A percentile compares a stretch with the other conserved stretches of the same genome.
Conservation (phyloP, 92 coral and sea anemone genomes). For the Actinostola sp. region DNA sequence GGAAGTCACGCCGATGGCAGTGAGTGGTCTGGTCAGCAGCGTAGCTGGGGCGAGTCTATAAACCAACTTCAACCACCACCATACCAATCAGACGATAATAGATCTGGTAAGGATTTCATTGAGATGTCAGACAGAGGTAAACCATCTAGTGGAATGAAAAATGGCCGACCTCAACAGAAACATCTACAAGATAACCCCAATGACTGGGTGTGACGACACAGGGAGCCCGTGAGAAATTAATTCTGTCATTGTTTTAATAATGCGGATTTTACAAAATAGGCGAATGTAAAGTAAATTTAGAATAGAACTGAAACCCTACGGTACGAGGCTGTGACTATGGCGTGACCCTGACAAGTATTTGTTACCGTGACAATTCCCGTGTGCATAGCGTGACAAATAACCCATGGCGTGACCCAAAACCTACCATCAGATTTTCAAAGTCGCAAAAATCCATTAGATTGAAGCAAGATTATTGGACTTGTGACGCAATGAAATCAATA, state of each 20-base stretch:
- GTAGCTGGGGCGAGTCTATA: conserved; percentile 76
- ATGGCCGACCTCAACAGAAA: conserved; percentile 15
- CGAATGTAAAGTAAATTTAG: too few species aligned
- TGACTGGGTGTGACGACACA: conserved; percentile 37
- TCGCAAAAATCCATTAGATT: too few species aligned
- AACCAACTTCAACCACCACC: conserved; percentile 74
- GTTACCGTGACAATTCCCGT: background rate
- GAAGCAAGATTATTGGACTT: too few species aligned
- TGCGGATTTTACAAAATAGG: too few species aligned
- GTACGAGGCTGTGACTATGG: conserved; percentile 1
- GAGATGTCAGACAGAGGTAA: conserved; percentile 34
- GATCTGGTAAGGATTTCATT: conserved; percentile 28
- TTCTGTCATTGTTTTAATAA: too few species aligned
- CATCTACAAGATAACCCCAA: conserved; percentile 15
- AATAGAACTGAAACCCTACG: background rate
- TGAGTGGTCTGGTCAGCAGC: conserved; percentile 32
- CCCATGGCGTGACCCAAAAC: background rate
- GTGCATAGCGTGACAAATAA: background rate
- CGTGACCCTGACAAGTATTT: too few species aligned
- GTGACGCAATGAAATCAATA: too few species aligned
- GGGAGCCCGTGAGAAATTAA: too few species aligned
- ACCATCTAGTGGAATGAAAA: conserved; percentile 1
- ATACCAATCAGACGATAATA: conserved; percentile 73
- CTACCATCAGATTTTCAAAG: background rate
- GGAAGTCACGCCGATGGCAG: conserved; percentile 48